phyloP scores from a whole-genome alignment of 2,888 invertebrate genomes.

The Pomacea canaliculata region DNA sequence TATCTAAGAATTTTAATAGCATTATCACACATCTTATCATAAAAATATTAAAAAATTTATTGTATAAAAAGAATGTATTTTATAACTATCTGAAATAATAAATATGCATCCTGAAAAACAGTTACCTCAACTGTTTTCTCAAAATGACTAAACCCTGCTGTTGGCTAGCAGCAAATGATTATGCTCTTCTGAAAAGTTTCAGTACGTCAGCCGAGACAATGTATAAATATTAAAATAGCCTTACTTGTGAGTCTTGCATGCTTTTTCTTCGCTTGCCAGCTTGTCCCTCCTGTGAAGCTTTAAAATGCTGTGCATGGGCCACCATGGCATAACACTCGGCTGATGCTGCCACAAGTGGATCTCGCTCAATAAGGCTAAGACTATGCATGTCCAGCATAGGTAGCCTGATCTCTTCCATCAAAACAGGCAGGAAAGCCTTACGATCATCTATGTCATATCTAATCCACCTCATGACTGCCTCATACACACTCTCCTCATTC shows the following conservation, averaged over 20 bases:
- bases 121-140: no score
- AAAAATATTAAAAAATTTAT: no score
- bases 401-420: constrained; percentile 60
- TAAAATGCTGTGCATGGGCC: constrained; percentile 58
- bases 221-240: background rate
- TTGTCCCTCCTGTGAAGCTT: constrained; percentile 59
- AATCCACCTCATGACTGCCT: constrained; percentile 66
- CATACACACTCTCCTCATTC: constrained; percentile 64
- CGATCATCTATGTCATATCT: constrained; percentile 61
- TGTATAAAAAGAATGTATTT: no score
- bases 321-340: constrained; percentile 56
- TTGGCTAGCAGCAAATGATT: no score
- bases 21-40: no score
- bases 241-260: constrained; percentile 58
- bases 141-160: no score
- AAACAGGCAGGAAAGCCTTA: constrained; percentile 44
- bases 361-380: constrained; percentile 54
- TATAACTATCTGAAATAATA: no score
- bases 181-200: no score
- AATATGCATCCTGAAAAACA: no score
- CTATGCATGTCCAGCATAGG: constrained; percentile 60
- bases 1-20: no score
- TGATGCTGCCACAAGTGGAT: constrained; percentile 56
- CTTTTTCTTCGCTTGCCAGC: constrained; percentile 62
- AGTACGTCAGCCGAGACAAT: no score